Evolutionary conservation across 2,888 invertebrate species (phyloP), one percentile per base, ranked within the genome.

Genomic region (Eristalinus aeneus): DNA sequence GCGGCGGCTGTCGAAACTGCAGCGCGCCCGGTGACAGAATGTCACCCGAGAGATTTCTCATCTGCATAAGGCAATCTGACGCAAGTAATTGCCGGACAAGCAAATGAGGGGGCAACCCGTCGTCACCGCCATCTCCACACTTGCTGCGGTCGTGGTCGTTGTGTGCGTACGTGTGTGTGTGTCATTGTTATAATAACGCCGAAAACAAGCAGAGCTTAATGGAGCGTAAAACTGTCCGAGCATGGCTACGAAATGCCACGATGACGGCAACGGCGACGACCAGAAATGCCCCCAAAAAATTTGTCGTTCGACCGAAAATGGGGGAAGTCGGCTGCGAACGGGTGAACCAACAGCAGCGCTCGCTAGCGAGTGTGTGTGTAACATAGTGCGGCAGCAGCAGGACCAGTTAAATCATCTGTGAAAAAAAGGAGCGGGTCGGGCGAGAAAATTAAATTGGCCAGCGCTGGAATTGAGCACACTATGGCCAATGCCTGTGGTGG

Each of bases 401-500:
- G 46, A 63, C 74, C 71, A 53, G 91, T 91, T 90, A 90, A 90
- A 90, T 90, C 91, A 90, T 90, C 91, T 91, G 90, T 90, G 89
- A 89, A 88, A 88, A 76, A 84, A 87, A 88, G 74, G 78, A 81
- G 87, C 84, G 88, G 90, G 89, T 90, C 91, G 90, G 90, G 90
- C 91, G 90, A 90, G 90, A 90, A 90, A 91, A 90, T 90, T 91
- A 90, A 90, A 90, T 90, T 90, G 90, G 90, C 91, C 90, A 91
- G 83, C 71, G 65, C 74, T 82, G 85, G 73, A 81, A 77, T 69
- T 85, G 80, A 81, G 72, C 81, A 65, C 81, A 65, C 65, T 80
- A 73, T 69, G 69, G 69, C 54, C 22, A 27, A 11, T n/a, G 27
- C 46, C 65, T 58, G 34, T 61, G 31, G 63, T 31, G 22, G n/a